phyloP scores from a whole-genome alignment of 1,140 invertebrate species.

The Berghia stephanieae region DNA sequence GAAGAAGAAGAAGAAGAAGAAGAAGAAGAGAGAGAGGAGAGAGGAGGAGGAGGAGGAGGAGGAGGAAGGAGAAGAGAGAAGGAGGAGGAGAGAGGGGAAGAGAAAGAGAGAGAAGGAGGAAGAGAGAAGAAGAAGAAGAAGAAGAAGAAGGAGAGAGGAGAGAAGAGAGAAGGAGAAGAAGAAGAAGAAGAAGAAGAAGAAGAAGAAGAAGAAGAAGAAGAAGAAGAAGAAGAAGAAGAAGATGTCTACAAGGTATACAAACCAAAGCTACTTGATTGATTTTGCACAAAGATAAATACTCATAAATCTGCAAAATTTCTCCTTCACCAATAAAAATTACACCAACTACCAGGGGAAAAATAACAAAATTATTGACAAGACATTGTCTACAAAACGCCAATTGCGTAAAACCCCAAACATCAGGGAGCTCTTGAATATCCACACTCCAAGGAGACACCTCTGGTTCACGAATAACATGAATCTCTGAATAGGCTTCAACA shows the following conservation, averaged over 20 bases:
- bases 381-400: background rate
- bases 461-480: no score
- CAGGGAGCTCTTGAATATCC: background rate
- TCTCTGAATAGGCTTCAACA: no score
- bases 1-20: constrained; percentile 21
- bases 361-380: background rate
- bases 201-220: constrained; percentile 33
- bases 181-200: constrained; percentile 30
- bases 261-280: background rate
- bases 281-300: background rate
- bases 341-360: background rate
- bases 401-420: constrained; percentile 4
- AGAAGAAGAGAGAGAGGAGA: constrained; percentile 12
- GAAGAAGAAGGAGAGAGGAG: constrained; percentile 9
- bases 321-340: background rate
- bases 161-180: constrained; percentile 20
- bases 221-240: constrained; percentile 35
- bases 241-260: background rate
- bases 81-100: background rate
- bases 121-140: background rate
- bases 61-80: background rate
- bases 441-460: no score
- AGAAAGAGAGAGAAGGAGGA: background rate
- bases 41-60: background rate
- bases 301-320: background rate